Base-by-base conservation (phyloP, 2,113 vertebrate species). In the Antennarius striatus region DNA sequence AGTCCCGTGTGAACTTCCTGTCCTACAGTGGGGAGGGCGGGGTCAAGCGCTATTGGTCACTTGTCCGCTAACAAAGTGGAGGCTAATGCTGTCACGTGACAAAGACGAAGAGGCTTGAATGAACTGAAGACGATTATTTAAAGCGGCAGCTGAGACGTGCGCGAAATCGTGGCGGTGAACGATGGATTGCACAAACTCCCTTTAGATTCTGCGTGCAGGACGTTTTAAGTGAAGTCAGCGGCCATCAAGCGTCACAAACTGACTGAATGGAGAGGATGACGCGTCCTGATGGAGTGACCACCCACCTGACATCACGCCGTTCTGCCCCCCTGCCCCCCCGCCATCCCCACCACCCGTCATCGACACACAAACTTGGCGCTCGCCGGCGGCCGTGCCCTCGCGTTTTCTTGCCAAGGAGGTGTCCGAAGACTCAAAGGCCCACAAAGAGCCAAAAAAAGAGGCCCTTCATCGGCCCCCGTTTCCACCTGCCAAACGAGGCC, bases 1-100 rank as follows among this genome's bases (percentile, higher is more conserved):
- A 83, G 75, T 75, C 79, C 54, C 51, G 47, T 75, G 70, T 78
- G 73, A 69, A 68, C 77, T 81, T 89, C 69, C 84, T 83, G 79
- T 71, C 49, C 16, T 47, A n/a, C n/a, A 75, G 62, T 36, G 54
- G 39, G n/a, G 42, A 15, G 16, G 55, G 68, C 0, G 10, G 43
- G 59, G 72, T 0, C 28, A 52, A 53, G 58, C 29, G 49, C 63
- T 45, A 58, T 54, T 54, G 67, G 54, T 36, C 43, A 60, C 47
- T 70, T 14, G 32, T 69, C 54, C 66, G 58, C 66, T 53, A 48
- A 62, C 45, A 69, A 55, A 53, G 28, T n/a, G 56, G 45, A 50
- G 51, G 28, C 55, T 65, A 11, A 40, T 45, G 14, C 48, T 58
- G 0, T 58, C 46, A 53, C 36, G 65, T 48, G 32, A 40, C 12